Evolutionary conservation across 2,888 invertebrate species (phyloP), one percentile per base, ranked within the genome.

Genomic region (Troilus luridus): DNA sequence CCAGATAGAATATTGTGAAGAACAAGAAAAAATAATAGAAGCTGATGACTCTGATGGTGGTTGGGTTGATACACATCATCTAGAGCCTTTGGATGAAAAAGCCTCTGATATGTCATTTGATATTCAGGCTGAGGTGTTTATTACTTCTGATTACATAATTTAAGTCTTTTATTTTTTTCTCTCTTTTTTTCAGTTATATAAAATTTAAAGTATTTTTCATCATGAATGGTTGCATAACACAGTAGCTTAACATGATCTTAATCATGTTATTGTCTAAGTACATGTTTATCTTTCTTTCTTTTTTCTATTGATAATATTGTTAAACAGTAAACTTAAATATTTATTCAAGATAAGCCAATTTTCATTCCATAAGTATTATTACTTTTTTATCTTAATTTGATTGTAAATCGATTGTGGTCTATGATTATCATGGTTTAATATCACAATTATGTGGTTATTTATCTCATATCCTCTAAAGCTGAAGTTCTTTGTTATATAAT

Each of bases 11-110:
- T 98, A 98, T 94, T 97, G 97, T 93, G 97, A 97, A 93, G 97
- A 98, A 89, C 97, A 98, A 93, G 99, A 99, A 94, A 97, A 97
- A 93, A 96, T 98, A 77, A 97, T 99, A 93, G 98, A 98, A 94
- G 96, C 96, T 93, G 96, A 97, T 92, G 98, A 97, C 93, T 96
- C 96, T 58, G 97, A 97, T 93, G 98, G 98, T 89, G 99, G 99
- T 58, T 99, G 99, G 99, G 98, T 99, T 1, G 99, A 99, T 94
- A 99, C 99, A 21, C 99, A 99, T 95, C 98, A 99, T 94, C 95
- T 95, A 88, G 95, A 96, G 77, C 95, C 96, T 81, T 93, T 97
- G 56, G 97, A 97, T 92, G 97, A 98, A 92, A 97, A 97, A 95
- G 94, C 94, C 88, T 95, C 97, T 92, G 98, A 98, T 94, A 97